Evolutionary conservation across 2,113 vertebrate genomes (phyloP).

Genomic region (Cyphomyrus plagiostoma): DNA sequence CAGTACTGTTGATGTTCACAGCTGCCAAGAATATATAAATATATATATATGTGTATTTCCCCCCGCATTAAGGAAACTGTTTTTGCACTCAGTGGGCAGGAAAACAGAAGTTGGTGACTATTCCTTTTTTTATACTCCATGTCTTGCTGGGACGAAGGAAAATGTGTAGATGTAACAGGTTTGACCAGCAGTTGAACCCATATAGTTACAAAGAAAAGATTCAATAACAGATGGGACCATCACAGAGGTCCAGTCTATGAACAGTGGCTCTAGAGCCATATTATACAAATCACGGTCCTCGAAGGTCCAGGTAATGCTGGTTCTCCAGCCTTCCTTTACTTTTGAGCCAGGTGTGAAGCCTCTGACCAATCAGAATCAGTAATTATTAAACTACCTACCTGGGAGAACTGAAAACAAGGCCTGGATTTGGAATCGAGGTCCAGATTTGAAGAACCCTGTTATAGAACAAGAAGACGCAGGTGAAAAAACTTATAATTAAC

Average conservation of each 20-base stretch:
- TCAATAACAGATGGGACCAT: neutral
- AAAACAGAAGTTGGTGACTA: neutral
- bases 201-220: neutral
- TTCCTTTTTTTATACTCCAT: neutral
- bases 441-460: neutral
- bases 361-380: too few species aligned
- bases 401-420: too few species aligned
- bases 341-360: too few species aligned
- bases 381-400: too few species aligned
- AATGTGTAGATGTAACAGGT: neutral
- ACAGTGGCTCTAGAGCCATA: neutral
- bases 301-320: too few species aligned
- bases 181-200: neutral
- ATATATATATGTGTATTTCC: neutral
- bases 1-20: constrained; percentile 9
- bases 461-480: neutral
- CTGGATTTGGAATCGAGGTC: too few species aligned
- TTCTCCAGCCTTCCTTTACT: too few species aligned
- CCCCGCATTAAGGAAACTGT: neutral
- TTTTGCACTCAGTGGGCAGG: neutral
- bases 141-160: neutral
- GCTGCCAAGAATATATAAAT: neutral
- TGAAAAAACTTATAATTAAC: too few species aligned
- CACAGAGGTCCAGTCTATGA: neutral
- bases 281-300: too few species aligned